phyloP scores from a whole-genome alignment of 2,113 vertebrate genomes.

The Deroptyus accipitrinus region DNA sequence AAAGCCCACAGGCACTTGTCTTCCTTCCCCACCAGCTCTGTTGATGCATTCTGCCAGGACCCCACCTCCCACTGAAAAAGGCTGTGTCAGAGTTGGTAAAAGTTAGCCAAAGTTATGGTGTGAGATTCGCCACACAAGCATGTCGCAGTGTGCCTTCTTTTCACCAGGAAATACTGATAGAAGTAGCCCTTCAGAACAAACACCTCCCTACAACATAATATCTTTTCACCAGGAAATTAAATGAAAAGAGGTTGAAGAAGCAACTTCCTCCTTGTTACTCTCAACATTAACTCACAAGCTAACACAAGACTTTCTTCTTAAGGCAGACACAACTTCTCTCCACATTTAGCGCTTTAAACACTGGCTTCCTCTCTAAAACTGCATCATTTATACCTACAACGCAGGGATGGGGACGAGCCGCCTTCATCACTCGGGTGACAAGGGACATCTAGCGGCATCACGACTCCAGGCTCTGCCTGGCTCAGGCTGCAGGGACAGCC shows the following conservation, averaged over 20 bases:
- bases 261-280: background rate
- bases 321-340: background rate
- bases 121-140: background rate
- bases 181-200: background rate
- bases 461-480: background rate
- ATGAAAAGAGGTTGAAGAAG: background rate
- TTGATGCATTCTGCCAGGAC: background rate
- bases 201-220: fast-evolving
- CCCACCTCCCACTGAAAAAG: fast-evolving
- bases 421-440: background rate
- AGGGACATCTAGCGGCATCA: slow-evolving; percentile 43
- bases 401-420: background rate
- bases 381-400: fast-evolving
- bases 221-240: background rate
- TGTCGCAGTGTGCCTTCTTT: background rate
- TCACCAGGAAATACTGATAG: background rate
- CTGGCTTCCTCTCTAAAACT: background rate
- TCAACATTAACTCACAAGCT: background rate
- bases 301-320: background rate
- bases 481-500: background rate
- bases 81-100: background rate
- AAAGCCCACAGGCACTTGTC: background rate
- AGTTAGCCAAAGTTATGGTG: background rate
- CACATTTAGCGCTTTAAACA: fast-evolving
- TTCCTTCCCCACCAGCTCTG: background rate